Percentiles rank a stretch among this genome's conserved stretches.
phyloP scores from a whole-genome alignment of 2,888 invertebrate genomes.

The Xestia sexstrigata region DNA sequence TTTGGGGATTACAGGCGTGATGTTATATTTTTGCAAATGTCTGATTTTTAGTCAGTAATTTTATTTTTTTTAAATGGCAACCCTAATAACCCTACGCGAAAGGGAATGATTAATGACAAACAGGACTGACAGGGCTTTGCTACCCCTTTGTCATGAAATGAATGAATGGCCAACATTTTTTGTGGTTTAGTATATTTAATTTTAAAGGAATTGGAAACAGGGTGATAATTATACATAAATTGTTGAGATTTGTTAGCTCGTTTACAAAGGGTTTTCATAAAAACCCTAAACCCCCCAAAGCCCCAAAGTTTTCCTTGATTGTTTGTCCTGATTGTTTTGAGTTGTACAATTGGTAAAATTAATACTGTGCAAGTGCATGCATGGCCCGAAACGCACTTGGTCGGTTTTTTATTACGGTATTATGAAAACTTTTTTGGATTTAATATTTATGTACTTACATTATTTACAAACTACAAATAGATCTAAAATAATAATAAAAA shows the following conservation, averaged over 20 bases:
- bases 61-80: background rate
- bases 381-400: background rate
- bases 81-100: slow-evolving; percentile 47
- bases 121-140: slow-evolving; percentile 67
- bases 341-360: background rate
- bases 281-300: too few relatives aligned
- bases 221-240: slow-evolving; percentile 33
- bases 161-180: slow-evolving; percentile 40
- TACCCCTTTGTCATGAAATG: slow-evolving; percentile 61
- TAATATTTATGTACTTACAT: too few relatives aligned
- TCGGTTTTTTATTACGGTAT: background rate
- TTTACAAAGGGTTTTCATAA: too few relatives aligned
- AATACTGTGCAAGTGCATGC: background rate
- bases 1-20: background rate
- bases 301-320: too few relatives aligned
- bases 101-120: slow-evolving; percentile 77
- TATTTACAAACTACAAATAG: background rate
- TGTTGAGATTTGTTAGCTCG: background rate
- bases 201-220: slow-evolving; percentile 34
- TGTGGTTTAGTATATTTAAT: slow-evolving; percentile 19
- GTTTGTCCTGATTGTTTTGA: too few relatives aligned
- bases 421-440: too few relatives aligned
- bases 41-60: background rate
- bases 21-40: background rate
- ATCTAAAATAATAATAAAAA: too few relatives aligned